phyloP scores from a whole-genome alignment of 2,888 invertebrate species.

The Bedellia somnulentella region DNA sequence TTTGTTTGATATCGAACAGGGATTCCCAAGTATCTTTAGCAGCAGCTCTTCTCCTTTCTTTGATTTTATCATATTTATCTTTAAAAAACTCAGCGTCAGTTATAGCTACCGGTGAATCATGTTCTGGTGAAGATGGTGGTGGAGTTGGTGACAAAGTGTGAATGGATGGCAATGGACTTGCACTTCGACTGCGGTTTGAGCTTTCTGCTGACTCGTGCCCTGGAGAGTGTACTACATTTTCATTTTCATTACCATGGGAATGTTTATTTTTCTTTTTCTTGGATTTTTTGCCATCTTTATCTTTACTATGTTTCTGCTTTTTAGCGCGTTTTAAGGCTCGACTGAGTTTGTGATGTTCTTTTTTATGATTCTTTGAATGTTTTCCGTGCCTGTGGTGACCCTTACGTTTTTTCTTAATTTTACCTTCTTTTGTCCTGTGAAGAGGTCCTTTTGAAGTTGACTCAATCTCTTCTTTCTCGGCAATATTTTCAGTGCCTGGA shows the following conservation, averaged over 20 bases:
- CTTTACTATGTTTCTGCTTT: slow-evolving; percentile 37
- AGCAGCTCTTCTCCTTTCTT: slow-evolving; percentile 61
- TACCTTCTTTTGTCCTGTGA: slow-evolving; percentile 39
- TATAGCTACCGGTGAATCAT: slow-evolving; percentile 19
- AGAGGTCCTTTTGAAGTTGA: slow-evolving; percentile 30
- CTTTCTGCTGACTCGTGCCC: slow-evolving; percentile 45
- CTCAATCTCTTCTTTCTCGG: too few relatives aligned
- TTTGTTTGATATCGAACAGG: slow-evolving; percentile 44
- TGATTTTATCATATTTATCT: slow-evolving; percentile 65
- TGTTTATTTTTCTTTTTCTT: slow-evolving; percentile 50
- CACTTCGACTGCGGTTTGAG: slow-evolving; percentile 41
- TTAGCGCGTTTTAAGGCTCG: slow-evolving; percentile 22
- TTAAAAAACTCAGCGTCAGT: slow-evolving; percentile 44
- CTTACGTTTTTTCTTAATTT: slow-evolving; percentile 45
- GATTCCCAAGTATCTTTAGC: slow-evolving; percentile 49
- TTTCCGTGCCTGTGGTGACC: slow-evolving; percentile 46
- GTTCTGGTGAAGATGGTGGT: too few relatives aligned
- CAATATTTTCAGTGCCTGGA: too few relatives aligned
- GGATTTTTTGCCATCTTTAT: slow-evolving; percentile 47
- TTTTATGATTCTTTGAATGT: slow-evolving; percentile 49
- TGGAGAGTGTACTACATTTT: slow-evolving; percentile 22
- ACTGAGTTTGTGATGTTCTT: slow-evolving; percentile 28
- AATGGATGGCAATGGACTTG: slow-evolving; percentile 47
- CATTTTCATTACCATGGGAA: slow-evolving; percentile 24
- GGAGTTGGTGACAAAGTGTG: slow-evolving; percentile 44